Evolutionary conservation across 2,797 vertebrate species (phyloP).

Genomic region (Microctenopoma lineatum): DNA sequence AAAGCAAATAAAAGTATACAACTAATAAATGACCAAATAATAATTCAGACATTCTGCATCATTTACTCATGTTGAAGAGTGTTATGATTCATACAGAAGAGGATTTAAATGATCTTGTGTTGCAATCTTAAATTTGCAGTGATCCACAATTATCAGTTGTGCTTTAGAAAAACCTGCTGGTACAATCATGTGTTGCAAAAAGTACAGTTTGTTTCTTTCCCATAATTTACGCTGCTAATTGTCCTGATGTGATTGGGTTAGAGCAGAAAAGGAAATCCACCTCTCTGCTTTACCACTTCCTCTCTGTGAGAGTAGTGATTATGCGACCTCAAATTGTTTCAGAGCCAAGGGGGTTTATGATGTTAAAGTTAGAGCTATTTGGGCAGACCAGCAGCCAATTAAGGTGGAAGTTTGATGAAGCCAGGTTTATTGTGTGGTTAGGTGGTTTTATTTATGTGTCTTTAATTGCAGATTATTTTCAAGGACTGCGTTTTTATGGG

Average conservation of each 20-base stretch:
- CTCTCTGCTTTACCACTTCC: slow-evolving; percentile 12
- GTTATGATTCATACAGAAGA: too few relatives aligned
- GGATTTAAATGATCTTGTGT: neutral
- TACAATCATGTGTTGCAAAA: too few relatives aligned
- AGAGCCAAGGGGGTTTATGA: slow-evolving; percentile 36
- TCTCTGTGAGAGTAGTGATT: slow-evolving; percentile 42
- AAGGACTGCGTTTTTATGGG: slow-evolving; percentile 47
- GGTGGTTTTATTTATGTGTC: slow-evolving; percentile 33
- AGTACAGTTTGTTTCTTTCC: neutral
- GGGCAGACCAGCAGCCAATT: slow-evolving; percentile 35
- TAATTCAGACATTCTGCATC: neutral
- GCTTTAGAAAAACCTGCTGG: too few relatives aligned
- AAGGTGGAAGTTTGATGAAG: slow-evolving; percentile 59
- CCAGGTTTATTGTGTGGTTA: slow-evolving; percentile 52
- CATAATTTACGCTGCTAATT: neutral
- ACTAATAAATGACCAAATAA: neutral
- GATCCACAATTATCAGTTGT: neutral
- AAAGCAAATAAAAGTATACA: too few relatives aligned
- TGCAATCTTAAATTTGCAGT: neutral
- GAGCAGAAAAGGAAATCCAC: slow-evolving; percentile 27
- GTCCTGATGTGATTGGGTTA: slow-evolving; percentile 5
- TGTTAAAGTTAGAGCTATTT: slow-evolving; percentile 31
- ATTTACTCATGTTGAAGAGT: too few relatives aligned
- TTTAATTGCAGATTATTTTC: slow-evolving; percentile 53
- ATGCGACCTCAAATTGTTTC: slow-evolving; percentile 44